Conservation (phyloP, 1,140 invertebrate species). For the Temnothorax nylanderi region DNA sequence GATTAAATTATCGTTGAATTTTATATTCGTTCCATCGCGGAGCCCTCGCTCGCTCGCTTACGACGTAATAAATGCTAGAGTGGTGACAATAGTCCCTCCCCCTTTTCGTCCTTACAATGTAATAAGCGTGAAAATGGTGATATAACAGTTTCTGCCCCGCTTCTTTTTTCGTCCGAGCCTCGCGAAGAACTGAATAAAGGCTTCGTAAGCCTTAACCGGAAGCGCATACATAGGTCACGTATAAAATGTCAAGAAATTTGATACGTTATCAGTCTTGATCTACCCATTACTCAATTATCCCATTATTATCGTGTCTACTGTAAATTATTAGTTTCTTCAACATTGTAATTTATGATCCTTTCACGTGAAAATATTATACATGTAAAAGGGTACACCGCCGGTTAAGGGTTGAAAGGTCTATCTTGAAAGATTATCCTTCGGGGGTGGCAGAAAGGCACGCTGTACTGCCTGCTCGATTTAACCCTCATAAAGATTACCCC, state of each 20-base stretch:
- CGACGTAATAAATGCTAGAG: conserved; percentile 30
- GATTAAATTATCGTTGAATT: conserved; percentile 45
- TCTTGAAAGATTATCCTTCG: conserved; percentile 22
- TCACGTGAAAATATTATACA: conserved; percentile 10
- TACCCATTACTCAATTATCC: conserved; percentile 14
- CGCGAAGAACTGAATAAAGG: neutral
- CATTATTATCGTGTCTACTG: neutral
- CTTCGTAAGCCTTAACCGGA: neutral
- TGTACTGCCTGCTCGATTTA: conserved; percentile 17
- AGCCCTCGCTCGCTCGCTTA: conserved; percentile 23
- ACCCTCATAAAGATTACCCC: conserved; percentile 2
- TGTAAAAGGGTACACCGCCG: neutral
- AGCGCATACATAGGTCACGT: neutral
- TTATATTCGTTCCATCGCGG: conserved; percentile 33
- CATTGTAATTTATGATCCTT: conserved; percentile 16
- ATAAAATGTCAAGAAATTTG: conserved; percentile 4
- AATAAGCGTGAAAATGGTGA: conserved; percentile 28
- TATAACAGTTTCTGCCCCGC: conserved; percentile 16
- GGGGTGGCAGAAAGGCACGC: conserved; percentile 12
- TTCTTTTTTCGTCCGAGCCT: neutral
- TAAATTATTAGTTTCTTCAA: conserved; percentile 15
- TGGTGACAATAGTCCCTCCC: neutral
- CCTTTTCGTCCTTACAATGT: neutral
- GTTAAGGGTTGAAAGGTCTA: conserved; percentile 7
- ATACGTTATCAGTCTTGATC: neutral